Evolutionary conservation across 2,797 vertebrate genomes (phyloP), one percentile per base, ranked within the genome.

Genomic region (Falco berigora): DNA sequence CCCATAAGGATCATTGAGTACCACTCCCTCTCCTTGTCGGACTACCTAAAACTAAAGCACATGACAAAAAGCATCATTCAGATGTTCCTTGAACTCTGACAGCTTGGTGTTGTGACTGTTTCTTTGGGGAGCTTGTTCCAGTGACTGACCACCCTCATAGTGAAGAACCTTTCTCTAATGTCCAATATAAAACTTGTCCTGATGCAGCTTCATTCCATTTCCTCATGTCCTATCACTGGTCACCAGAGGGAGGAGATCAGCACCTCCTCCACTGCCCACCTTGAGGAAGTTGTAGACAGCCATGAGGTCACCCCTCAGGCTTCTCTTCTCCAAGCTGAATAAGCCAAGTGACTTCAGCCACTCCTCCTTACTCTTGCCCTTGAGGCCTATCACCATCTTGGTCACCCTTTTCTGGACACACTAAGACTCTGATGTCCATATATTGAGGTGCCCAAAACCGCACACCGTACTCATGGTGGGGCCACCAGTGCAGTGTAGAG

Each of bases 181-280:
- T 62, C 17, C 13, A 17, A 6, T 10, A 12, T 5, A 38, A 9
- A 38, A 61, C 7, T 12, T 50, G 4, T 25, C 23, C 8, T 25
- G 9, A 34, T 5, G 2, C 36, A 58, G 24, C 6, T 68, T 88
- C 32, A 21, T 30, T 42, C 25, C 23, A 4, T 58, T 80, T 30
- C 38, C 27, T 72, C 0, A 1, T 42, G 32, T 32, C 14, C 25
- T 49, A 7, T 12, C 1, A 1, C 0, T 9, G 10, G 11, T 61
- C 55, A 82, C 46, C 21, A 24, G 30, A 27, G 25, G 53, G 23
- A 52, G 15, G 16, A 40, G 21, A 46, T 16, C 8, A 50, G 4
- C 36, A 56, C 1, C 2, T 69, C 0, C 10, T 24, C 38, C 0
- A 0, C 18, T 38, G 30, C 2, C 5, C 14, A 1, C 36, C 12